A percentile compares a stretch with the other conserved stretches of the same genome.
Evolutionary conservation across 2,797 vertebrate species (phyloP).

Genomic region (Malurus splendens): DNA sequence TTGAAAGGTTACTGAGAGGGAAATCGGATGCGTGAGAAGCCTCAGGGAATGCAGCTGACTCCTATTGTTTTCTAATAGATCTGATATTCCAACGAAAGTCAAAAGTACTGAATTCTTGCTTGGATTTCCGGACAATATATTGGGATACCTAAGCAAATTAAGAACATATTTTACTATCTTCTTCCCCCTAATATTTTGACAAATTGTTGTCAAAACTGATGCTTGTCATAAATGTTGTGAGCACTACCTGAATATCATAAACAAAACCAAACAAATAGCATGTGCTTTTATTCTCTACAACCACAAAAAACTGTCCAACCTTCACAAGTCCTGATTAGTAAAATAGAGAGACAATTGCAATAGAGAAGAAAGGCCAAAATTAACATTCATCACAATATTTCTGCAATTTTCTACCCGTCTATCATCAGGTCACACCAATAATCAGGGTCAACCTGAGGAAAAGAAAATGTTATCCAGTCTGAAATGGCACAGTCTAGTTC

Average conservation of each 20-base stretch:
- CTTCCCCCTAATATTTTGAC: not conserved
- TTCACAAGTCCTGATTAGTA: not conserved
- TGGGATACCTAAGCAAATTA: not conserved
- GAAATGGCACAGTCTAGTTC: not conserved
- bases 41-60: not conserved
- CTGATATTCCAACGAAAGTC: not conserved
- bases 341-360: not conserved
- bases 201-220: not conserved
- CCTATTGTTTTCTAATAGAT: slow-evolving; percentile 8
- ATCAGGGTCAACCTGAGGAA: not conserved
- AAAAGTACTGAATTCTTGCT: not conserved
- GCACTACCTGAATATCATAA: not conserved
- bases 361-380: not conserved
- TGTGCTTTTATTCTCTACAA: not conserved
- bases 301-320: not conserved
- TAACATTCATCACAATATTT: not conserved
- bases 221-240: not conserved
- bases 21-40: slow-evolving; percentile 19
- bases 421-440: not conserved
- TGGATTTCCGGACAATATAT: not conserved
- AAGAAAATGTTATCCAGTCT: not conserved
- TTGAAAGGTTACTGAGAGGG: slow-evolving; percentile 64
- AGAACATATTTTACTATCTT: not conserved
- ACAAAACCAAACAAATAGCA: not conserved
- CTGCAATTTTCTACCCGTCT: not conserved